phyloP scores from a whole-genome alignment of 1,140 invertebrate genomes.

The Calephelis nemesis region DNA sequence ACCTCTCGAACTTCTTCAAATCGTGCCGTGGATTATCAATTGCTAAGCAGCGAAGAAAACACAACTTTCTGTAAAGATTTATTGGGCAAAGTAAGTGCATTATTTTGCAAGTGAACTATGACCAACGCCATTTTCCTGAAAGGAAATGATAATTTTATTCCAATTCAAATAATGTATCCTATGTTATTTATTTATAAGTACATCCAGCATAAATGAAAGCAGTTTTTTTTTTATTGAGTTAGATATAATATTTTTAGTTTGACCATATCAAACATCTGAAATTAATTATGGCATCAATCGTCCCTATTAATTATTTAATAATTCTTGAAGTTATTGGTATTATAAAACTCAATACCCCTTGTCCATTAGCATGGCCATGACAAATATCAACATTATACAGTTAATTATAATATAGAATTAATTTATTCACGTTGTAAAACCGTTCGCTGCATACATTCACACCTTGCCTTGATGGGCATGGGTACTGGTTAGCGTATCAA shows the following conservation, averaged over 20 bases:
- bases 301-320: not conserved
- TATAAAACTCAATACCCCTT: conserved; percentile 29
- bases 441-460: conserved; percentile 40
- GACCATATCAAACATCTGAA: not conserved
- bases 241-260: not conserved
- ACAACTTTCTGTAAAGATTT: no score
- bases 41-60: no score
- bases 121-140: no score
- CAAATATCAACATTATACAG: conserved; percentile 36
- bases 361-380: conserved; percentile 37
- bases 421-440: conserved; percentile 38
- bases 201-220: no score
- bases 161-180: no score
- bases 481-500: conserved; percentile 12
- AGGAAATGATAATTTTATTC: no score
- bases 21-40: no score
- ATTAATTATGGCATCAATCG: no score
- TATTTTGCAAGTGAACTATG: no score
- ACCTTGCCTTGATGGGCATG: conserved; percentile 33
- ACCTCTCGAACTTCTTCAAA: no score
- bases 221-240: not conserved
- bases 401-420: conserved; percentile 42
- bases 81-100: no score
- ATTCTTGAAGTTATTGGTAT: conserved; percentile 14
- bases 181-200: no score